Evolutionary conservation across 2,888 invertebrate species (phyloP), one percentile per base, ranked within the genome.

Genomic region (Nephrotoma flavescens): DNA sequence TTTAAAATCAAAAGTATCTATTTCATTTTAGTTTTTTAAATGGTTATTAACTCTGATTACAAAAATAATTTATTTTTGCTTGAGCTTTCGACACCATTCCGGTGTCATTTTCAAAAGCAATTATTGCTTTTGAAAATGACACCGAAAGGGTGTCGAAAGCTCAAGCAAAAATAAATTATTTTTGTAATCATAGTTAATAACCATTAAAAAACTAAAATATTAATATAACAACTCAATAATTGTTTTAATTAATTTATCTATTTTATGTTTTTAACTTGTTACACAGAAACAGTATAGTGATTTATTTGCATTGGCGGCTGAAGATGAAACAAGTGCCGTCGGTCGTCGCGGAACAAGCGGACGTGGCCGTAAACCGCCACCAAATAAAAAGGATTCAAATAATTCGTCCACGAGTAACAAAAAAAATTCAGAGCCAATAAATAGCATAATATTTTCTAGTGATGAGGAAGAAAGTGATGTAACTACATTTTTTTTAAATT

Each of bases 221-320:
- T n/a, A n/a, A n/a, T n/a, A n/a, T n/a, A n/a, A n/a, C n/a, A n/a
- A n/a, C n/a, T n/a, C n/a, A n/a, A n/a, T n/a, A n/a, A n/a, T n/a
- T n/a, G n/a, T n/a, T n/a, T n/a, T n/a, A n/a, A n/a, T n/a, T n/a
- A n/a, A n/a, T n/a, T n/a, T 83, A 41, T 19, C 86, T 86, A 12
- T 83, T 6, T 47, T 57, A 86, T 19, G 87, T 45, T 86, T 87
- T 87, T 71, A 88, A 88, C 2, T 31, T 87, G 89, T 86, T 87
- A 92, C 92, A 87, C 91, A 94, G 94, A 96, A 96, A 92, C 97
- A 96, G 93, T 98, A 96, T 92, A 95, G 96, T 90, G 97, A 97
- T 90, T 93, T 98, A 89, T 96, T 98, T 91, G 96, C 97, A 6
- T 93, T 98, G 89, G 96, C 97, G 44, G 98, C 97, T 91, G 97